A percentile compares a stretch with the other conserved stretches of the same genome.
These are phyloP conservation scores for Ellobius talpinus DNA, from an alignment of 2,113 vertebrate genomes.

Conservation along the genomic window DNA sequence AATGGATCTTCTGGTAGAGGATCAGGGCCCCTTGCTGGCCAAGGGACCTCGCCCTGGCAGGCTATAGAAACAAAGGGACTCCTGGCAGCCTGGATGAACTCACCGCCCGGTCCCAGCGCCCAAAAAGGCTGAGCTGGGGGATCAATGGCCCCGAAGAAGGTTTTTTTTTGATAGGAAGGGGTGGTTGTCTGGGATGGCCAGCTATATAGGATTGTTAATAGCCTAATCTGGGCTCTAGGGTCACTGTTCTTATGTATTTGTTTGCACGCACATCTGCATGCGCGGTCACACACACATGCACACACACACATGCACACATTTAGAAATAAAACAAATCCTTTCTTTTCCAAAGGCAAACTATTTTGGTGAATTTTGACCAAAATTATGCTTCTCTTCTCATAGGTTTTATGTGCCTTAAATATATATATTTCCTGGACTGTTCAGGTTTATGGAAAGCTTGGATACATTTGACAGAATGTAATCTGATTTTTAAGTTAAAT, in stretches of 20 bases:
- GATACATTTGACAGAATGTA: not conserved
- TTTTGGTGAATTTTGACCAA: not conserved
- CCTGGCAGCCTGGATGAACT: no score
- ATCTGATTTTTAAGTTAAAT: conserved; percentile 6
- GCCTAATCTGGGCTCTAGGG: not conserved
- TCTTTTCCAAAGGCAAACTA: not conserved
- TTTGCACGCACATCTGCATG: not conserved
- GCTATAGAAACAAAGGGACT: no score
- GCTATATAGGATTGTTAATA: not conserved
- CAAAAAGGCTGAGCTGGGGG: no score
- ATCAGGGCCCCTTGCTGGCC: no score
- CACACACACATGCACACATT: not conserved
- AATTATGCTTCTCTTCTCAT: not conserved
- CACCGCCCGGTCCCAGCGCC: no score
- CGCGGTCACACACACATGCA: not conserved
- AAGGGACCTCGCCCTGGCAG: no score
- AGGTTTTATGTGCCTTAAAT: not conserved
- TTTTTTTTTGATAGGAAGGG: not conserved
- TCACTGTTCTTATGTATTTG: not conserved
- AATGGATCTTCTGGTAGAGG: no score
- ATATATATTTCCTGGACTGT: not conserved
- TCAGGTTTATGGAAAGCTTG: not conserved
- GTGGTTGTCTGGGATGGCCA: not conserved
- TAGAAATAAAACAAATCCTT: not conserved
- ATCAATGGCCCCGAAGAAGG: no score